phyloP scores from a whole-genome alignment of 1,140 invertebrate genomes.

The Cryptotermes secundus region DNA sequence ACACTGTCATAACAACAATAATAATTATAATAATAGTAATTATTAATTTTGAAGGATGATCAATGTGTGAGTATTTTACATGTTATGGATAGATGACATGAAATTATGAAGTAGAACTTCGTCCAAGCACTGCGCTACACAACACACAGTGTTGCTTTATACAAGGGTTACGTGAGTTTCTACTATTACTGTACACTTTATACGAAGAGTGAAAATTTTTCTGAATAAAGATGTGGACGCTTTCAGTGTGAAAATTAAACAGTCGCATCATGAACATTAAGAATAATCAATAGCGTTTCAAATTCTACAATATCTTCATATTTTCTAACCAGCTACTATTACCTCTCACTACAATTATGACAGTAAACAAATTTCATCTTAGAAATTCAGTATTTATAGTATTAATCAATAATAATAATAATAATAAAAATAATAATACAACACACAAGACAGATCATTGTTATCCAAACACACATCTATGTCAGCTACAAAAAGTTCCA shows the following conservation, averaged over 20 bases:
- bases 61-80: constrained; percentile 11
- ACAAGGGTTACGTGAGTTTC: neutral
- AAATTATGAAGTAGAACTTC: neutral
- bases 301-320: neutral
- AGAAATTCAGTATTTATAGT: neutral
- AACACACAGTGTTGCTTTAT: neutral
- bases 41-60: neutral
- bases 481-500: neutral
- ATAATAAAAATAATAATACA: constrained; percentile 11
- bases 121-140: neutral
- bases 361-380: neutral
- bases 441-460: constrained; percentile 14
- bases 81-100: neutral
- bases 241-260: neutral
- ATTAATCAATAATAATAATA: neutral
- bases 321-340: neutral
- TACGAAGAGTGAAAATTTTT: neutral
- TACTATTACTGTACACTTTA: neutral
- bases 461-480: neutral
- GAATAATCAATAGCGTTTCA: neutral
- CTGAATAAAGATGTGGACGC: constrained; percentile 1
- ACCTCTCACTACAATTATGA: neutral
- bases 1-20: neutral
- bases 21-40: constrained; percentile 3
- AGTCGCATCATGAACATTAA: neutral